Percentiles rank a stretch among this genome's conserved stretches.
phyloP scores from a whole-genome alignment of 2,888 invertebrate genomes.

The Himalopsyche kuldschensis region DNA sequence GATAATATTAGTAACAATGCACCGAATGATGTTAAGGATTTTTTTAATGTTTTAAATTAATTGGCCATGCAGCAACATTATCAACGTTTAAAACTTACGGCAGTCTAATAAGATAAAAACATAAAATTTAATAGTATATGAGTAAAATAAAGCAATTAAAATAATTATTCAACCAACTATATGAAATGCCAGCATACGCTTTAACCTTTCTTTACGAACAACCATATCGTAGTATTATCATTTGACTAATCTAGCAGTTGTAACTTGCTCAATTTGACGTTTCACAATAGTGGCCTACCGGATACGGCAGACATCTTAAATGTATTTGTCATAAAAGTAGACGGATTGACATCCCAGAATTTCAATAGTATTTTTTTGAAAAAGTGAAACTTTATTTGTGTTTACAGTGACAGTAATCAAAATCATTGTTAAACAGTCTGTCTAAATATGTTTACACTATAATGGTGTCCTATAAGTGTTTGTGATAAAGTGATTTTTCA shows the following conservation, averaged over 20 bases:
- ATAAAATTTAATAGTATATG: background rate
- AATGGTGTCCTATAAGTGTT: slow-evolving; percentile 18
- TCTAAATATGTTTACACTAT: background rate
- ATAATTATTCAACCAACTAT: background rate
- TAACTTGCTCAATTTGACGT: slow-evolving; percentile 7
- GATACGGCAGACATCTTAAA: slow-evolving; percentile 35
- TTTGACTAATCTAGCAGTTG: background rate
- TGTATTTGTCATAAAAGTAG: slow-evolving; percentile 35
- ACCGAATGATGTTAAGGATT: no score
- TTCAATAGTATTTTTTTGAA: slow-evolving; percentile 19
- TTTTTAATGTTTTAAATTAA: no score
- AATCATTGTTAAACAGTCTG: background rate
- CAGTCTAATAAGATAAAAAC: background rate
- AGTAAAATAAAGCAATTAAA: background rate
- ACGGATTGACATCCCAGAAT: slow-evolving; percentile 29
- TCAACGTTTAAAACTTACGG: background rate
- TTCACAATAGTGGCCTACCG: slow-evolving; percentile 19
- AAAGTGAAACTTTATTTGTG: slow-evolving; percentile 18
- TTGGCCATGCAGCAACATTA: background rate
- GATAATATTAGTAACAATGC: no score
- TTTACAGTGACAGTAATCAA: slow-evolving; percentile 16
- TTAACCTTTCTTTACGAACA: background rate
- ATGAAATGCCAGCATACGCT: background rate
- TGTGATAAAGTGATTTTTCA: slow-evolving; percentile 22
- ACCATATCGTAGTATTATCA: background rate